Percentiles rank a stretch among this genome's conserved stretches.
phyloP scores from a whole-genome alignment of 2,797 vertebrate genomes.

The Hemitrygon akajei region DNA sequence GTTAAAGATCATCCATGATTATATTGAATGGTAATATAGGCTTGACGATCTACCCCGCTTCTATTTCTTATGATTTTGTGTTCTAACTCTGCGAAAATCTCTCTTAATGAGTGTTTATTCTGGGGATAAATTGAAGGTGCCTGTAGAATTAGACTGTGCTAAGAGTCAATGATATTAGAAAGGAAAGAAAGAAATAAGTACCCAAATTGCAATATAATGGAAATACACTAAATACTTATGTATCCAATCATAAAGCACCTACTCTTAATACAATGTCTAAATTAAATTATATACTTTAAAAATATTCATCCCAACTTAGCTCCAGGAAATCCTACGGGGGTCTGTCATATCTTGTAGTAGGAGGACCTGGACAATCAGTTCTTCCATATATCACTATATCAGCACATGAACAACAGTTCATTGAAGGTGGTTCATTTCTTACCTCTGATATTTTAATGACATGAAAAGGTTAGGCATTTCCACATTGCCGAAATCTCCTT shows the following conservation, averaged over 20 bases:
- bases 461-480: too few species aligned
- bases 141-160: background rate
- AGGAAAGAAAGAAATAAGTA: background rate
- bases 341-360: background rate
- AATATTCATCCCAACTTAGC: background rate
- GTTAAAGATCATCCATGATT: too few species aligned
- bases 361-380: background rate
- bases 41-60: too few species aligned
- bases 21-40: too few species aligned
- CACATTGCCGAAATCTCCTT: too few species aligned
- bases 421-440: too few species aligned
- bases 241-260: background rate
- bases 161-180: background rate
- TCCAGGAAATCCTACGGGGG: background rate
- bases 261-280: background rate
- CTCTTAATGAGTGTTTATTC: background rate
- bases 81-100: too few species aligned
- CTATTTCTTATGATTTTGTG: too few species aligned
- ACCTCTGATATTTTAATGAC: too few species aligned
- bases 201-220: background rate
- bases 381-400: too few species aligned
- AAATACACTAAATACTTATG: background rate
- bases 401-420: too few species aligned
- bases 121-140: background rate
- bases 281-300: background rate